A percentile compares a stretch with the other conserved stretches of the same genome.
Evolutionary conservation across 2,888 invertebrate species (phyloP).

Genomic region (Abrostola triplasia): DNA sequence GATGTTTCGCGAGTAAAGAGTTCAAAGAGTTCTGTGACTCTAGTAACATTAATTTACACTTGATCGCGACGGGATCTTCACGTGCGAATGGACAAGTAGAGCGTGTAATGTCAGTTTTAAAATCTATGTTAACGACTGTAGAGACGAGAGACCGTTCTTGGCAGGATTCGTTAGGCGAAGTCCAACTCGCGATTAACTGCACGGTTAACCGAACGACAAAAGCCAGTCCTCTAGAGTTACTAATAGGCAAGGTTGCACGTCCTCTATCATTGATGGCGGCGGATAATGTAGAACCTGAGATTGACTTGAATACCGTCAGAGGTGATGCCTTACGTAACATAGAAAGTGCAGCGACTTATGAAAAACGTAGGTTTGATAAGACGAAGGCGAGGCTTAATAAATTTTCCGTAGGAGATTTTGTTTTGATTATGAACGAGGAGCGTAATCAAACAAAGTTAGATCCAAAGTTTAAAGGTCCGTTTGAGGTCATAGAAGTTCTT

Average conservation of each 20-base stretch:
- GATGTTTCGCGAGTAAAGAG: slow-evolving; percentile 19
- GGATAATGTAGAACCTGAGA: neutral
- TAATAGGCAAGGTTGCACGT: slow-evolving; percentile 1
- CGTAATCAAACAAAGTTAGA: slow-evolving; percentile 15
- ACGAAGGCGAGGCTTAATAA: neutral
- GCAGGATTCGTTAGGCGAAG: too few relatives aligned
- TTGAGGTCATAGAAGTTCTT: slow-evolving; percentile 2
- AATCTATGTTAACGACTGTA: too few relatives aligned
- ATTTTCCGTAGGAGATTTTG: slow-evolving; percentile 6
- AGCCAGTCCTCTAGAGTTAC: too few relatives aligned
- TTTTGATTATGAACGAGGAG: slow-evolving; percentile 10
- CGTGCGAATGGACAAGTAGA: too few relatives aligned
- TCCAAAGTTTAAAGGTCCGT: slow-evolving; percentile 16
- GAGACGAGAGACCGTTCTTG: too few relatives aligned
- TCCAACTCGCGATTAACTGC: too few relatives aligned
- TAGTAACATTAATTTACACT: slow-evolving; percentile 18
- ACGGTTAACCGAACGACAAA: neutral
- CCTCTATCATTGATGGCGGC: slow-evolving; percentile 2
- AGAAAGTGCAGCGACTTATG: neutral
- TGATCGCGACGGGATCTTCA: too few relatives aligned
- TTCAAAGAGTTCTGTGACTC: slow-evolving; percentile 34
- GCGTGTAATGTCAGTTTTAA: too few relatives aligned
- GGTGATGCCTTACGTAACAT: slow-evolving; percentile 6
- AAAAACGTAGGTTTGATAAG: slow-evolving; percentile 11
- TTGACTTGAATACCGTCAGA: neutral